A percentile compares a stretch with the other conserved stretches of the same genome.
Conservation (phyloP, 2,113 vertebrate genomes). For the Atlantisia rogersi region DNA sequence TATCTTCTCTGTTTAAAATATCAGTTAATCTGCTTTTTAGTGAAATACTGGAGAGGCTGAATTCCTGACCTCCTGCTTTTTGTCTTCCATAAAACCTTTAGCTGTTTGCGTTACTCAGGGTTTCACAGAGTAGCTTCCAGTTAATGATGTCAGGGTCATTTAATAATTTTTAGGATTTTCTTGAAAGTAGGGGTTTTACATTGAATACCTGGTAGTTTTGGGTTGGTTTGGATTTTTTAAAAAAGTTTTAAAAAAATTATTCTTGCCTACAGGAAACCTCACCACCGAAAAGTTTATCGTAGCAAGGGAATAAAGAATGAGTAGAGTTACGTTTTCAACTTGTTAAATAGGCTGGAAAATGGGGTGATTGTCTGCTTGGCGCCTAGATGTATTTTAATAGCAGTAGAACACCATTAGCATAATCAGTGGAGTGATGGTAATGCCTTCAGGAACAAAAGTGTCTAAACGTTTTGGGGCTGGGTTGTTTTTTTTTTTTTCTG, state of each 20-base stretch:
- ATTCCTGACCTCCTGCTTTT: background rate
- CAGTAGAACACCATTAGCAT: conserved; percentile 20
- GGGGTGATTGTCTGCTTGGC: conserved; percentile 30
- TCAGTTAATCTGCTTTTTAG: background rate
- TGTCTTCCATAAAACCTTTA: background rate
- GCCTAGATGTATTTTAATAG: background rate
- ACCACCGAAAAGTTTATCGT: background rate
- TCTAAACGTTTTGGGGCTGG: background rate
- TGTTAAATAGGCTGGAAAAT: conserved; percentile 69
- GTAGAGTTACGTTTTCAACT: conserved; percentile 33
- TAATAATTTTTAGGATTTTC: background rate
- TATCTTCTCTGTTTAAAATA: background rate
- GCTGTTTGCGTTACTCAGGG: background rate
- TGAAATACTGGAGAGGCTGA: background rate
- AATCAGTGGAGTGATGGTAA: background rate
- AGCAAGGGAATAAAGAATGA: background rate
- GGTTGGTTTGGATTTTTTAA: background rate
- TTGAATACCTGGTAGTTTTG: background rate
- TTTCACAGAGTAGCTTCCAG: background rate
- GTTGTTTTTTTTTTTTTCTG: background rate
- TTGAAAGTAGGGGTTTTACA: background rate
- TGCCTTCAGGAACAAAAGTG: conserved; percentile 12
- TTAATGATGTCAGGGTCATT: background rate
- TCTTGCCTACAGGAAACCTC: background rate
- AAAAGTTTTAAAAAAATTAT: background rate